Evolutionary conservation across 2,113 vertebrate species (phyloP).

Genomic region (Elephas maximus): DNA sequence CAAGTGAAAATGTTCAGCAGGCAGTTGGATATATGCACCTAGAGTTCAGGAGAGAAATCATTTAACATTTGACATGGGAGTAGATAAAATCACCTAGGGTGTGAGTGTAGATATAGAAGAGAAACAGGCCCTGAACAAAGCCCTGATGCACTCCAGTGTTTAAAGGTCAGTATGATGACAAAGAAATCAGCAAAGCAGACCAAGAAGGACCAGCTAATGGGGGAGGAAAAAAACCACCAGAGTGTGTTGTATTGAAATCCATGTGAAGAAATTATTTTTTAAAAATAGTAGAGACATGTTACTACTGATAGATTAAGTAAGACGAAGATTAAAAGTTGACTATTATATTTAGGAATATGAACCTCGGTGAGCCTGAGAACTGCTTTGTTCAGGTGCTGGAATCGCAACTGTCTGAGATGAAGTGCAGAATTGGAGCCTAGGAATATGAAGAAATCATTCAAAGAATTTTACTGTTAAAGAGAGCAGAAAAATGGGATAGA

Average conservation of each 20-base stretch:
- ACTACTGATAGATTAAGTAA: too few relatives aligned
- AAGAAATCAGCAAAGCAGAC: neutral
- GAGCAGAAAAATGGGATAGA: neutral
- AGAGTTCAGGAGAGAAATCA: neutral
- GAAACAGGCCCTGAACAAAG: neutral
- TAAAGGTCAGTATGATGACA: neutral
- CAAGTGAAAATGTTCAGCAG: neutral
- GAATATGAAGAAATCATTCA: neutral
- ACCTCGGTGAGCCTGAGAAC: too few relatives aligned
- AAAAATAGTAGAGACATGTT: neutral
- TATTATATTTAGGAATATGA: neutral
- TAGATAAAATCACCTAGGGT: neutral
- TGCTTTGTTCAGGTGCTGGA: neutral
- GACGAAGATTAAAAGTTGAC: neutral
- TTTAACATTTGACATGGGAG: conserved; percentile 1
- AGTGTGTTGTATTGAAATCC: neutral
- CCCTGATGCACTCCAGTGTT: neutral
- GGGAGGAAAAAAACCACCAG: neutral
- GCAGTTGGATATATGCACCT: neutral
- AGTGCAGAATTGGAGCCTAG: neutral
- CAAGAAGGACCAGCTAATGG: neutral
- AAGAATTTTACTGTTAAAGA: neutral
- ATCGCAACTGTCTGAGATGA: neutral
- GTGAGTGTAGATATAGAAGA: neutral
- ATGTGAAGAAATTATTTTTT: neutral